These are phyloP conservation scores for Rhinopomastus cyanomelas DNA, from an alignment of 2,113 vertebrate genomes.

Conservation along the genomic window DNA sequence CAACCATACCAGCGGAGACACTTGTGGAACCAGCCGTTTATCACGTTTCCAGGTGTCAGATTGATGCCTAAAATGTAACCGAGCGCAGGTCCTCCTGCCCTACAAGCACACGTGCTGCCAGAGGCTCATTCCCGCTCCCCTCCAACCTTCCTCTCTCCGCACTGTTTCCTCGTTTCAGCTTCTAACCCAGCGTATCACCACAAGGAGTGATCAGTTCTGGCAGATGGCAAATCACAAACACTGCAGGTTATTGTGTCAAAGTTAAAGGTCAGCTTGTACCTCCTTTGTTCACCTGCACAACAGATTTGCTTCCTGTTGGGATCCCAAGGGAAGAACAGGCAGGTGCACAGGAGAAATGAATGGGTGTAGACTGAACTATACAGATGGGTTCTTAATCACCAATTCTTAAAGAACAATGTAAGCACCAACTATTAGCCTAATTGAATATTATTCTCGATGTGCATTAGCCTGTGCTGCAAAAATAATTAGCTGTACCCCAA, in stretches of 20 bases:
- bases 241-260: not conserved
- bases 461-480: not conserved
- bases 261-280: constrained; percentile 2
- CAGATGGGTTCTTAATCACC: not conserved
- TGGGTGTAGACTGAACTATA: not conserved
- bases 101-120: not conserved
- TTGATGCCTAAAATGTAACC: not conserved
- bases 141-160: not conserved
- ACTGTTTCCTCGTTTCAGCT: not conserved
- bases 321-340: not conserved
- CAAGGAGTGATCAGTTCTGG: not conserved
- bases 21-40: not conserved
- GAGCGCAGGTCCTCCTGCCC: accelerated
- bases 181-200: not conserved
- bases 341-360: constrained; percentile 7
- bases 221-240: constrained; percentile 12
- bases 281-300: not conserved
- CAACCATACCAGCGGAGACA: not conserved
- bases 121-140: not conserved
- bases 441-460: not conserved
- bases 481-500: not conserved
- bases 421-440: constrained; percentile 27
- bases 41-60: not conserved
- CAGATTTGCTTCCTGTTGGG: not conserved
- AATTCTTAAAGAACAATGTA: not conserved